phyloP scores from a whole-genome alignment of 92 coral and sea anemone species.

The Virgularia gustaviana region DNA sequence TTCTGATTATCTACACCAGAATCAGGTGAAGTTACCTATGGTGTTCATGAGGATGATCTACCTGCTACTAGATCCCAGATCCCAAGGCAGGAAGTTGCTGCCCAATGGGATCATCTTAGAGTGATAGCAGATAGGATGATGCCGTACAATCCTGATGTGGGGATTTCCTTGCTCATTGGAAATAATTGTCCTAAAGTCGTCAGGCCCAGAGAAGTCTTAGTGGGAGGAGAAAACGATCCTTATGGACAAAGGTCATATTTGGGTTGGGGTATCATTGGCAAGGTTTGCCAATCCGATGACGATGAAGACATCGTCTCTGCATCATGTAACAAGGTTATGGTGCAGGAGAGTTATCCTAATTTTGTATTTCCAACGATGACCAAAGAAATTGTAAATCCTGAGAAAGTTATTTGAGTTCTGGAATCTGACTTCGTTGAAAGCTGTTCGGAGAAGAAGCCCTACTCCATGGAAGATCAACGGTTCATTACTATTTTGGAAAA shows the following conservation, averaged over 20 bases:
- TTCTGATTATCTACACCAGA: neutral
- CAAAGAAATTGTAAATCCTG: slow-evolving; percentile 22
- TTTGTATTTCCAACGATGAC: slow-evolving; percentile 17
- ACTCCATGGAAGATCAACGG: slow-evolving; percentile 23
- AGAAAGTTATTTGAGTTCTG: slow-evolving; percentile 4
- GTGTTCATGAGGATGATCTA: slow-evolving; percentile 15
- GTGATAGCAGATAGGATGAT: slow-evolving; percentile 36
- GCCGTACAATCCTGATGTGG: slow-evolving; percentile 38
- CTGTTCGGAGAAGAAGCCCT: neutral
- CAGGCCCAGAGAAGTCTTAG: slow-evolving; percentile 37
- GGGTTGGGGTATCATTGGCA: slow-evolving; percentile 28
- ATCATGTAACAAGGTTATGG: neutral
- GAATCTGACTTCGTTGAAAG: slow-evolving; percentile 32
- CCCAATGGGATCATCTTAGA: slow-evolving; percentile 38
- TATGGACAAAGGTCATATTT: slow-evolving; percentile 17
- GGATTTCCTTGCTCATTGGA: slow-evolving; percentile 36
- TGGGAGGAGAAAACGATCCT: slow-evolving; percentile 15
- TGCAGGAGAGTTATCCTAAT: neutral
- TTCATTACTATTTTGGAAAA: slow-evolving; percentile 10
- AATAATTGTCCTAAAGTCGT: slow-evolving; percentile 37
- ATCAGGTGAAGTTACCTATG: slow-evolving; percentile 14
- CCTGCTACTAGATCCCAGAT: slow-evolving; percentile 51
- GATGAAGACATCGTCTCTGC: slow-evolving; percentile 7
- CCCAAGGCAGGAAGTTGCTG: slow-evolving; percentile 43
- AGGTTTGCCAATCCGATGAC: neutral